A percentile compares a stretch with the other conserved stretches of the same genome.
Evolutionary conservation across 2,113 vertebrate species (phyloP).

Genomic region (Gallinago media): DNA sequence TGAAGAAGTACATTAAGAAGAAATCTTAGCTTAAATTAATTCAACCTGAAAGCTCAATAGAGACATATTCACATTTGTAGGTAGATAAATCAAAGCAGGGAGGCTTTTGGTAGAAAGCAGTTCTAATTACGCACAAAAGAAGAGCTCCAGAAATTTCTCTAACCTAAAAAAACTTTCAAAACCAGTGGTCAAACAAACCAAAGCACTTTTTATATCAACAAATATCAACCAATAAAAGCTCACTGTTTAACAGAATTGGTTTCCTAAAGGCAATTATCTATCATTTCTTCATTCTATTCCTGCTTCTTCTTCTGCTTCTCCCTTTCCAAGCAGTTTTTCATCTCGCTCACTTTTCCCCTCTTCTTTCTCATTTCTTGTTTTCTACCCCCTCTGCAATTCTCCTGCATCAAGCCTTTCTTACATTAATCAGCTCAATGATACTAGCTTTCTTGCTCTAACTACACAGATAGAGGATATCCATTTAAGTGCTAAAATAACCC

Average conservation of each 20-base stretch:
- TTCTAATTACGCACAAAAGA: not conserved
- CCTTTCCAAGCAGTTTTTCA: not conserved
- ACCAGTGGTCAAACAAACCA: fast-evolving
- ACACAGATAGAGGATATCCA: not conserved
- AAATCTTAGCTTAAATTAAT: conserved; percentile 53
- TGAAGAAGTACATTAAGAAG: conserved; percentile 34
- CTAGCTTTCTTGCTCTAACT: not conserved
- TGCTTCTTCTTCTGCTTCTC: not conserved
- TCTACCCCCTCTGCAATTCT: not conserved
- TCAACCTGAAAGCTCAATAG: conserved; percentile 19
- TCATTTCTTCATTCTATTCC: not conserved
- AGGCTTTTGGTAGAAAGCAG: not conserved
- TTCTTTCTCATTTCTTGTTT: not conserved
- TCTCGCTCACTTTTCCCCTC: fast-evolving
- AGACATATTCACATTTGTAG: conserved; percentile 1
- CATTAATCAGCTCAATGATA: fast-evolving
- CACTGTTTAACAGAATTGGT: not conserved
- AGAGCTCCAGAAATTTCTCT: not conserved
- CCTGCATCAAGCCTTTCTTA: not conserved
- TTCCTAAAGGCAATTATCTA: not conserved
- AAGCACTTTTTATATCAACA: not conserved
- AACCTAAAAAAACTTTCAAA: not conserved
- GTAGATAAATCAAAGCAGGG: not conserved
- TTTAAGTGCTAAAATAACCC: not conserved
- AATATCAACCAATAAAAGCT: not conserved